Evolutionary conservation across 2,888 invertebrate genomes (phyloP), one percentile per base, ranked within the genome.

Genomic region (Pemphredon lugubris): DNA sequence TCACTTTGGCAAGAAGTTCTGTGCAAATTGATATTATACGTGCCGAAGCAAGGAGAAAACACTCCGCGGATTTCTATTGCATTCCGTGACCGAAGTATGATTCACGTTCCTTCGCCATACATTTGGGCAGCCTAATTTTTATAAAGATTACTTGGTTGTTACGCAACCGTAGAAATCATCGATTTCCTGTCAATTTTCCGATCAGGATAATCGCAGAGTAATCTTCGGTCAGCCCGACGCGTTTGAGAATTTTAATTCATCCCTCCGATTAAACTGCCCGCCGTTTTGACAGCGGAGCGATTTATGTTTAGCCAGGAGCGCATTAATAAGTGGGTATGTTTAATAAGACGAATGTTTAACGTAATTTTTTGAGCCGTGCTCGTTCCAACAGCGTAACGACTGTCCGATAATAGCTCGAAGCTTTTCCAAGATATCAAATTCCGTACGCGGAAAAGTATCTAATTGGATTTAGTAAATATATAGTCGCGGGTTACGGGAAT

Each of bases 21-120:
- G 21, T 16, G 26, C n/a, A 42, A 61, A 67, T 61, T 50, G 54
- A 48, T 54, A 48, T 67, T 63, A 54, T 32, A 50, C 61, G 64
- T 26, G 23, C 16, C 4, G 13, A 3, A 48, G 2, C 6, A 32
- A 20, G 6, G 7, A 30, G 30, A 14, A 26, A 23, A 32, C 16
- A 5, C 23, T 3, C 9, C 32, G 14, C 9, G 48, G 21, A 63
- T 42, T 55, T 45, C 37, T 51, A 14, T 37, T 23, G 42, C 16
- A 5, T 21, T 4, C 48, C 51, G 9, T 5, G 21, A 23, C 23
- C 47, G 16, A 32, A 30, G n/a, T 51, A 51, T 65, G 59, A 60
- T 47, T 66, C 66, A 54, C 40, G 32, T 45, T 37, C 37, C 9
- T 42, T 45, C 18, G 18, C 18, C 23, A 14, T 23, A 11, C 7